A percentile compares a stretch with the other conserved stretches of the same genome.
Evolutionary conservation across 2,797 vertebrate genomes (phyloP).

Genomic region (Acomys russatus): DNA sequence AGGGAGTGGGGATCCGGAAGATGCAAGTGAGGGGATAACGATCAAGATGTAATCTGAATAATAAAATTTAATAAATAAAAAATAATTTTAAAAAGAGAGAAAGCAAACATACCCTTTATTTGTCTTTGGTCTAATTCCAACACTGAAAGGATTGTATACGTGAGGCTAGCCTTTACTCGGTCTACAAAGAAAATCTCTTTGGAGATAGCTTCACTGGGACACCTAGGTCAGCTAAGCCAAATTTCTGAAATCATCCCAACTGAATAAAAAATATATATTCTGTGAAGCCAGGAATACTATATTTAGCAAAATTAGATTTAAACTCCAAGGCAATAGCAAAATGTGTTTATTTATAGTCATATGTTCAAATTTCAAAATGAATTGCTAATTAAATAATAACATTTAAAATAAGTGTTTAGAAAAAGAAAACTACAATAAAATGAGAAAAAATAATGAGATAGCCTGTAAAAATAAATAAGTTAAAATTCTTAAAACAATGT

Average conservation of each 20-base stretch:
- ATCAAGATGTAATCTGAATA: no score
- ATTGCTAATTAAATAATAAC: not conserved
- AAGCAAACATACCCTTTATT: not conserved
- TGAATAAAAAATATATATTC: not conserved
- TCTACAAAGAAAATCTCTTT: not conserved
- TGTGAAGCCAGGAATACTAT: not conserved
- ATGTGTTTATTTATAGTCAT: not conserved
- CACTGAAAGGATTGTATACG: not conserved
- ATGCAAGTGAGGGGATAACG: no score
- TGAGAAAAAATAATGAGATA: not conserved
- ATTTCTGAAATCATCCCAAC: not conserved
- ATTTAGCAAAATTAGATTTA: not conserved
- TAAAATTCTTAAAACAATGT: not conserved
- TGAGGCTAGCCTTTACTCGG: not conserved
- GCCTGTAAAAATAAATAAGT: constrained; percentile 20
- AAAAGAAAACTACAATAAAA: not conserved
- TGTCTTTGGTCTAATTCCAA: not conserved
- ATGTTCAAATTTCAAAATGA: not conserved
- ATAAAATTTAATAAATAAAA: no score
- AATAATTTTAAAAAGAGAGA: no score
- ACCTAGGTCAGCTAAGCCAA: not conserved
- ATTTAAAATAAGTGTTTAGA: constrained; percentile 14
- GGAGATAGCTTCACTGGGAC: not conserved
- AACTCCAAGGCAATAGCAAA: not conserved
- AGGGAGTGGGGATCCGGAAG: no score